Evolutionary conservation across 2,888 invertebrate species (phyloP).

Genomic region (Vesta saturnalis): DNA sequence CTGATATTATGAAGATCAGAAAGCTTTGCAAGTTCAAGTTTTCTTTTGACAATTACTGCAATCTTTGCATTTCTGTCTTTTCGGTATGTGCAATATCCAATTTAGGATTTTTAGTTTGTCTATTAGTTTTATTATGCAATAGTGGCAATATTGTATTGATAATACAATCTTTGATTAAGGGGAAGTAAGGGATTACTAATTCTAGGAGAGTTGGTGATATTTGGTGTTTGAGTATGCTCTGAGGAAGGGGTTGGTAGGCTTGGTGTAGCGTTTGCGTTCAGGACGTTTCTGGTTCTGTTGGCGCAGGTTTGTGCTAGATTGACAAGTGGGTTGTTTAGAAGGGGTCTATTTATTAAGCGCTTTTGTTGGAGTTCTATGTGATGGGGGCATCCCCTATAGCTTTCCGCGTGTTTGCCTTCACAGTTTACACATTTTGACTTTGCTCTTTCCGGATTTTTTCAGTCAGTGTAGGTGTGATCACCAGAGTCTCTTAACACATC

Average conservation of each 20-base stretch:
- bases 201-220: conserved; percentile 15
- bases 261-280: conserved; percentile 1
- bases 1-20: conserved; percentile 9
- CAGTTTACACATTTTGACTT: conserved; percentile 5
- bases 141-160: not conserved
- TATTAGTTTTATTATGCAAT: not conserved
- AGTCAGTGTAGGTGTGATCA: too few species aligned
- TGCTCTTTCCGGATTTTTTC: not conserved
- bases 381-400: not conserved
- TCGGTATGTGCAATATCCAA: too few species aligned
- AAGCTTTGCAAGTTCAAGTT: not conserved
- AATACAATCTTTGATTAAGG: conserved; percentile 13
- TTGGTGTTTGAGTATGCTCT: conserved; percentile 4
- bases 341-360: not conserved
- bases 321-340: conserved; percentile 10
- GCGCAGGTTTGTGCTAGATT: conserved; percentile 11
- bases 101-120: conserved; percentile 4
- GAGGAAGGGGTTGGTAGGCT: not conserved
- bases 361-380: conserved; percentile 6
- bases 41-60: conserved; percentile 9
- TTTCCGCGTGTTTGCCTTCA: conserved; percentile 6
- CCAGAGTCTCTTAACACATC: too few species aligned
- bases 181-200: not conserved
- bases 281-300: not conserved
- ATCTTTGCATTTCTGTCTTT: too few species aligned